Conservation (phyloP, 1,140 invertebrate genomes). For the Akabosia matsudoensis region DNA sequence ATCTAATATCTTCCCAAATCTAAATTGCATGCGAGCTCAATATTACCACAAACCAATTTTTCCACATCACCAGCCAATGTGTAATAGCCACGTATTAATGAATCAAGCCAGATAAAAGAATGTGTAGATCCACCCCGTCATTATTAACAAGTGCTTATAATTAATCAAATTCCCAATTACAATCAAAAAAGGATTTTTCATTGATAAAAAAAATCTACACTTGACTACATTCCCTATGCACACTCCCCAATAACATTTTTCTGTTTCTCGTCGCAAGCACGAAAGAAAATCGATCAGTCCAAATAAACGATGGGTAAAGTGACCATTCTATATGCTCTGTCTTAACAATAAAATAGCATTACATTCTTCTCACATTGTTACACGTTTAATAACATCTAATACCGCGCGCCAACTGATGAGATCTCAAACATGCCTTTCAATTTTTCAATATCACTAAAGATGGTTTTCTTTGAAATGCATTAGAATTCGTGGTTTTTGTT, state of each 20-base stretch:
- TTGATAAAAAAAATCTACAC: neutral
- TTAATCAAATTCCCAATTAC: slow-evolving; percentile 47
- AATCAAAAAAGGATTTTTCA: slow-evolving; percentile 29
- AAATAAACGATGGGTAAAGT: neutral
- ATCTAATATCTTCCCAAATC: too few species aligned
- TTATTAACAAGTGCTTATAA: slow-evolving; percentile 45
- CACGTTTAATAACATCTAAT: neutral
- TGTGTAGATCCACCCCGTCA: slow-evolving; percentile 38
- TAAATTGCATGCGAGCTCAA: neutral
- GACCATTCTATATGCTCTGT: too few species aligned
- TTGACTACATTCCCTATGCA: neutral
- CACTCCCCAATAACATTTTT: too few species aligned
- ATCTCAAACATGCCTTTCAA: slow-evolving; percentile 29
- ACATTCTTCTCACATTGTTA: neutral
- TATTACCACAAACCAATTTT: neutral
- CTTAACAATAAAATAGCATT: neutral
- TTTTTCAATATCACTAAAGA: slow-evolving; percentile 38
- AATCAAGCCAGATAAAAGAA: neutral
- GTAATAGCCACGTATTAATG: neutral
- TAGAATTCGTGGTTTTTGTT: slow-evolving; percentile 17
- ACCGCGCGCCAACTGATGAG: neutral
- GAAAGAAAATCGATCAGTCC: neutral
- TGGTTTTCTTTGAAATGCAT: slow-evolving; percentile 26
- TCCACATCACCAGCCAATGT: too few species aligned
- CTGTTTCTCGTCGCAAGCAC: neutral